Evolutionary conservation across 2,888 invertebrate species (phyloP), one percentile per base, ranked within the genome.

Genomic region (Endotricha flammealis): DNA sequence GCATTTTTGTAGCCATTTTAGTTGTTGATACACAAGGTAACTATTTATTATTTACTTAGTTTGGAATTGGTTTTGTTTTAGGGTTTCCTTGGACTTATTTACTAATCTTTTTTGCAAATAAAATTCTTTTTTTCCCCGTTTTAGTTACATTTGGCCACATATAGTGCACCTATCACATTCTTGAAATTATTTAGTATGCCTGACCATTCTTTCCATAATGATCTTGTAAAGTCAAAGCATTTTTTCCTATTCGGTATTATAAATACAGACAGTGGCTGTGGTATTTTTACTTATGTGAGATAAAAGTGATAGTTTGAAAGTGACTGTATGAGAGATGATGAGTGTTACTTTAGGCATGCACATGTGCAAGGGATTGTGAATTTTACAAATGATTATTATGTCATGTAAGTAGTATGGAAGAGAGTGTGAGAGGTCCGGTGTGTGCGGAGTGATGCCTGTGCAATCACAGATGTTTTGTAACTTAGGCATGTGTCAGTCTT

Each of bases 231-330:
- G 64, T 78, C 64, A 53, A 73, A 77, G 81, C 83, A 82, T 85
- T 83, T 74, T 42, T 82, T 85, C 82, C 83, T 85, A 85, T 85
- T 86, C 76, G 86, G 85, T 85, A 83, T 85, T 85, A 80, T 83
- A 77, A 82, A 83, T 85, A 86, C 85, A 85, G 83, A 82, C 81
- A 81, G 85, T 86, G 86, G 86, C 86, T 86, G 86, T 86, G 86
- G 86, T 86, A 85, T 85, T 74, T 82, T 83, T 78, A 83, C 81
- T 80, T 82, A 80, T 72, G 71, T 80, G 79, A 79, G 64, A 64
- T 75, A 75, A 72, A 51, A 64, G 75, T 72, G 75, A 65, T 67
- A 66, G 54, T 64, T 51, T 73, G 80, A 66, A 72, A 70, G 77
- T 35, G 59, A 66, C 32, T 36, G 73, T 46, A 61, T 77, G 80